Evolutionary conservation across 1,140 invertebrate species (phyloP).

Genomic region (Dinothrombium tinctorium): DNA sequence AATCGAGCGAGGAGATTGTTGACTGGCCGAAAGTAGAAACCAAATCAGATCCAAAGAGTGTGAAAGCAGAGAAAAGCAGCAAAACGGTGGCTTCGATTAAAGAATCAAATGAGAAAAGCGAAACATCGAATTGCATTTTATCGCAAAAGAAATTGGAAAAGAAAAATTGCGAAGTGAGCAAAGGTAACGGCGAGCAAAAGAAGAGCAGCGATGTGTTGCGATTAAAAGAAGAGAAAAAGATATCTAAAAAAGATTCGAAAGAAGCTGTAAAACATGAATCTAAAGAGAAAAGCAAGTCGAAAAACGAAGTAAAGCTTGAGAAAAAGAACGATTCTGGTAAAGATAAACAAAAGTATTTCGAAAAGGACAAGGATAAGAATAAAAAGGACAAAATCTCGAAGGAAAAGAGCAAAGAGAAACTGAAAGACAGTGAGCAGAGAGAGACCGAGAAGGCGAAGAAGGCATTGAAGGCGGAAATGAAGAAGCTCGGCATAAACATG

Average conservation of each 20-base stretch:
- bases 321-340: constrained; percentile 19
- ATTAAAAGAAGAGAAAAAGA: too few relatives aligned
- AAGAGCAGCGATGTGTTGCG: constrained; percentile 9
- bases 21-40: too few relatives aligned
- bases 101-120: constrained; percentile 2
- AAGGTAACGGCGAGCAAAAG: not conserved
- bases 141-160: constrained; percentile 7
- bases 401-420: constrained; percentile 7
- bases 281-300: too few relatives aligned
- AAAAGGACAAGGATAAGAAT: constrained; percentile 12
- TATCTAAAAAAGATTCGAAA: too few relatives aligned
- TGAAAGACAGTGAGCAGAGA: constrained; percentile 15
- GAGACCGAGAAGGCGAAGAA: constrained; percentile 13
- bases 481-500: constrained; percentile 21
- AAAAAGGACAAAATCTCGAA: constrained; percentile 12
- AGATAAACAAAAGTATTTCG: constrained; percentile 18
- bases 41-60: not conserved
- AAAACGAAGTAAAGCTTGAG: constrained; percentile 13
- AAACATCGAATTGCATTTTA: not conserved
- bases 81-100: not conserved
- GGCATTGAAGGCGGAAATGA: constrained; percentile 19
- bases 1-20: too few relatives aligned
- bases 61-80: constrained; percentile 1
- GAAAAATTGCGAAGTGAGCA: constrained; percentile 3
- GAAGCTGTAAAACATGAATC: too few relatives aligned